Base-by-base conservation (phyloP, 2,888 invertebrate species). In the Lochmaea capreae region DNA sequence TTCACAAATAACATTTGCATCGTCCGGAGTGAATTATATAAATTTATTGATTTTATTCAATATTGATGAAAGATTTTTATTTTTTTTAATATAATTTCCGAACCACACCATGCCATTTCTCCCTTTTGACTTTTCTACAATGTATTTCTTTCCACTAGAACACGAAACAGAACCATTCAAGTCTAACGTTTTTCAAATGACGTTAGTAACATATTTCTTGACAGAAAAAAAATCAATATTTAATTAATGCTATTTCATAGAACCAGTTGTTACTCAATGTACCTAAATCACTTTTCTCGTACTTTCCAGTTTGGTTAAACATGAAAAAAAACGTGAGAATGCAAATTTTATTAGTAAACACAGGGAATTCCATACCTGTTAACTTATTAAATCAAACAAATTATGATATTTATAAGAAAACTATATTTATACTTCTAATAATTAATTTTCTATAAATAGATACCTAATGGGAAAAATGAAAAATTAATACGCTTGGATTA, bases 311-410 rank as follows among this genome's bases (percentile, higher is more conserved):
- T 12, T 54, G n/a, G 10, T 67, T 67, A 43, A 16, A 67, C 33
- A 8, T 5, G 8, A 67, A 42, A 18, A 42, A 18, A 67, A 39
- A 9, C 57, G 39, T 18, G 16, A 39, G 18, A 22, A 18, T 67
- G 67, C 9, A 49, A 65, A 65, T 65, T 65, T 46, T 16, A 33
- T 33, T 59, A 12, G 59, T 33, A 59, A 65, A 42, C 18, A 67
- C 12, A 58, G 67, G 67, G 67, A 67, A 67, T 57, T 54, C 67
- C 67, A 43, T 42, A 26, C 39, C 26, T 26, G 26, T 59, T 33
- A 33, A 26, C 59, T 59, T 26, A 26, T 26, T 2, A 59, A 59
- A 57, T 18, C 18, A 57, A 58, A 67, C 42, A 67, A 67, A 18
- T n/a, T 54, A 58, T 67, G 1, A 54, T 16, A 42, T 18, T 58